Percentiles rank a stretch among this genome's conserved stretches.
phyloP scores from a whole-genome alignment of 1,140 invertebrate species.

The Aradophagus sp. region DNA sequence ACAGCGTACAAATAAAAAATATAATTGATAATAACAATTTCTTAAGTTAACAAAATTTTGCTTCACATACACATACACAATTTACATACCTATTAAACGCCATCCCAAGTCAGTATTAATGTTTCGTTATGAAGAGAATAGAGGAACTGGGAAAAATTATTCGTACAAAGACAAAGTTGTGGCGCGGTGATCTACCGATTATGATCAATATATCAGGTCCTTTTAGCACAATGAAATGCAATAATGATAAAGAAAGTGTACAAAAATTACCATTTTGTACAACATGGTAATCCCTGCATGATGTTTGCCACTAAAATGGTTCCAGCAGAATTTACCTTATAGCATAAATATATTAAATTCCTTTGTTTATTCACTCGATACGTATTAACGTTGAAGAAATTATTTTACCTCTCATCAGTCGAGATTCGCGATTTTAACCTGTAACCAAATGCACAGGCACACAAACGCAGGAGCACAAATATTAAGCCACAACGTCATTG shows the following conservation, averaged over 20 bases:
- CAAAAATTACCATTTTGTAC: constrained; percentile 25
- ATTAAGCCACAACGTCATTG: too few species aligned
- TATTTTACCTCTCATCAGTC: not conserved
- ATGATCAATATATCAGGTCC: too few species aligned
- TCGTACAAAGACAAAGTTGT: constrained; percentile 2
- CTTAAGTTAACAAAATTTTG: too few species aligned
- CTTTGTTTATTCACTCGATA: not conserved
- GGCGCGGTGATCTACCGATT: not conserved
- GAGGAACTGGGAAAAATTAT: constrained; percentile 3
- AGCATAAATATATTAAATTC: too few species aligned
- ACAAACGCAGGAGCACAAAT: too few species aligned
- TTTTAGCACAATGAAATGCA: not conserved
- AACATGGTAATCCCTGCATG: constrained; percentile 29
- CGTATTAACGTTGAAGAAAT: too few species aligned
- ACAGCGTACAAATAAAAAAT: too few species aligned
- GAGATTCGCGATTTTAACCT: constrained; percentile 19
- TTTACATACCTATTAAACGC: too few species aligned
- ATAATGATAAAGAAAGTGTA: not conserved
- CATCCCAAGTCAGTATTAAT: not conserved
- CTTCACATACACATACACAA: too few species aligned
- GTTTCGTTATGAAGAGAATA: not conserved
- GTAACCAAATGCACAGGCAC: constrained; percentile 28
- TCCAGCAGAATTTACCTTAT: not conserved
- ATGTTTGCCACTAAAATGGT: constrained; percentile 4
- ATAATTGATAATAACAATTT: too few species aligned